These are phyloP conservation scores for Bubo scandiacus DNA, from an alignment of 2,113 vertebrate species.

Conservation along the genomic window DNA sequence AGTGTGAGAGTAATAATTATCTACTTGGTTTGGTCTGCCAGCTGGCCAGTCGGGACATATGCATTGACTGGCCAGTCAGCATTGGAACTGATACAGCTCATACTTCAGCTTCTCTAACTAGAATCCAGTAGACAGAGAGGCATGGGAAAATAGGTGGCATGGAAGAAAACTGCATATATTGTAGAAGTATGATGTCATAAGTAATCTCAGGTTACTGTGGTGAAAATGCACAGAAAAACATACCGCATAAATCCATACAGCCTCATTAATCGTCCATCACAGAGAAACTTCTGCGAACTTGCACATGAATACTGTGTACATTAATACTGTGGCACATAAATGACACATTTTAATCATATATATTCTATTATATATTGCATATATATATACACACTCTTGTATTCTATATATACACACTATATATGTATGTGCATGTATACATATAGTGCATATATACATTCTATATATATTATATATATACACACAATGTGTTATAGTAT, in stretches of 20 bases:
- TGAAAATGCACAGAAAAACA: not conserved
- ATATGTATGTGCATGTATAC: not conserved
- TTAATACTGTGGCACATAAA: not conserved
- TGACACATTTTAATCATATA: not conserved
- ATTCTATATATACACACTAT: not conserved
- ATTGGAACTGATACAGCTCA: not conserved
- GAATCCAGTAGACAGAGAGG: not conserved
- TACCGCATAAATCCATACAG: not conserved
- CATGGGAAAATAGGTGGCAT: not conserved
- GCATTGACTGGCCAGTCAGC: not conserved
- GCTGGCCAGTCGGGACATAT: not conserved
- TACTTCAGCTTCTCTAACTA: not conserved
- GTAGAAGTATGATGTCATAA: not conserved
- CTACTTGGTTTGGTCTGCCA: not conserved
- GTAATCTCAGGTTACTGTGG: not conserved
- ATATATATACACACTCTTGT: not conserved
- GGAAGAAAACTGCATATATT: not conserved
- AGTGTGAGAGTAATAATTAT: not conserved
- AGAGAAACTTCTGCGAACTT: not conserved
- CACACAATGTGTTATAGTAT: not conserved
- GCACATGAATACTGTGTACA: not conserved
- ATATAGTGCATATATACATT: not conserved
- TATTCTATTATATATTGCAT: not conserved
- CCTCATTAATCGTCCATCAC: not conserved
- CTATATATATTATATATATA: not conserved